Evolutionary conservation across 2,888 invertebrate species (phyloP), one percentile per base, ranked within the genome.

Genomic region (Eucera pruinosa): DNA sequence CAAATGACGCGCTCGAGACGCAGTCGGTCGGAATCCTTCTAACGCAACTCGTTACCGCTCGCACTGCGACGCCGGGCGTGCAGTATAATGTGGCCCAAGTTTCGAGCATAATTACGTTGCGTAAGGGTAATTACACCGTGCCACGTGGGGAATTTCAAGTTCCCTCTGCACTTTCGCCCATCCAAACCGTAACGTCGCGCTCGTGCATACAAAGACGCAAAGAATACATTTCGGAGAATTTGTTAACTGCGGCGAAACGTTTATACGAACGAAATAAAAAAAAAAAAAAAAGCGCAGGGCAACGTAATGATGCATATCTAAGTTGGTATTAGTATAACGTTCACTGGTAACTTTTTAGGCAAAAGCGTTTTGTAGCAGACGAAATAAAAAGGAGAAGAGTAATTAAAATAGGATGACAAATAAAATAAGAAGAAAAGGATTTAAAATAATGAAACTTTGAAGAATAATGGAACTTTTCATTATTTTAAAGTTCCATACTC

Each of bases 41-140:
- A 13, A 57, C 48, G 61, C 43, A 20, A 67, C 45, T 67, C 39
- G 66, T 76, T 61, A 57, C 45, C 47, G 33, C 23, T 43, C 18
- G 3, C 27, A 20, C 33, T 36, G 61, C 30, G 50, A 48, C 50
- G 30, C 27, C 13, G 61, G n/a, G 39, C 61, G 39, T 11, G 43
- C 50, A 57, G 74, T 74, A 67, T 74, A 62, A 76, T 57, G 67
- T 27, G 73, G 20, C 55, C 43, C 50, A 68, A 74, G 62, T 74
- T 76, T 68, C 74, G 20, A 50, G 74, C 39, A 74, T 76, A 67
- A 76, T 76, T 76, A 74, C 57, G 57, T 76, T 62, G 61, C 74
- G 67, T 67, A 74, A 76, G 39, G 68, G 62, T 74, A 76, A 76
- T 76, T 76, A 74, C 68, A 73, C 61, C 23, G 18, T 18, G 50